Evolutionary conservation across 92 coral and sea anemone species (phyloP), one percentile per base, ranked within the genome.

Genomic region (Virgularia gustaviana): DNA sequence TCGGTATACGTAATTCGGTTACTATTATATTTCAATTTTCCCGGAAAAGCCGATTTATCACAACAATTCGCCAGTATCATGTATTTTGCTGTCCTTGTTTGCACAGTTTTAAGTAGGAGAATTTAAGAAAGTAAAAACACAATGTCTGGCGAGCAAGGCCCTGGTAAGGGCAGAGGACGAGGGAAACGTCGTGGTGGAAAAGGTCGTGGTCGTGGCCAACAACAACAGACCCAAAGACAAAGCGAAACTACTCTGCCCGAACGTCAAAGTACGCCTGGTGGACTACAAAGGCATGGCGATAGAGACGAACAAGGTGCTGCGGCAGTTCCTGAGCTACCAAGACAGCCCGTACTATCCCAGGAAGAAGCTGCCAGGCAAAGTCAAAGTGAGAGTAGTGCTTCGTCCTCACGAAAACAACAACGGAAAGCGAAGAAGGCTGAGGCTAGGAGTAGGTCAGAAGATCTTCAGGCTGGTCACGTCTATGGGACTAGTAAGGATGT

Each of bases 191-290:
- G 75, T 29, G 60, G 75, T 43, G 45, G 75, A 9, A 68, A 38
- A 33, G 75, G 75, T 18, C 60, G 75, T 0, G 75, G 75, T 18
- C 30, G 13, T 66, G 54, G 34, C 31, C 66, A n/a, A 60, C 66
- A 34, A 31, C 75, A 68, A 68, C n/a, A n/a, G n/a, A n/a, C n/a
- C n/a, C n/a, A n/a, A n/a, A n/a, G n/a, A n/a, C n/a, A n/a, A n/a
- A n/a, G n/a, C n/a, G n/a, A n/a, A n/a, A n/a, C n/a, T n/a, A n/a
- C n/a, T n/a, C n/a, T n/a, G n/a, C n/a, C n/a, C n/a, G n/a, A n/a
- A n/a, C 20, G 75, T 68, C 60, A 68, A 19, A 68, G 75, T 47
- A 31, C 36, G 22, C 75, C 75, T 68, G 75, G 75, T 33, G 61
- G 62, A 8, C 8, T 33, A 68, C 75, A 66, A 28, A 56, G 31